These are phyloP conservation scores for Archilochus colubris DNA, from an alignment of 2,113 vertebrate genomes.

Conservation along the genomic window DNA sequence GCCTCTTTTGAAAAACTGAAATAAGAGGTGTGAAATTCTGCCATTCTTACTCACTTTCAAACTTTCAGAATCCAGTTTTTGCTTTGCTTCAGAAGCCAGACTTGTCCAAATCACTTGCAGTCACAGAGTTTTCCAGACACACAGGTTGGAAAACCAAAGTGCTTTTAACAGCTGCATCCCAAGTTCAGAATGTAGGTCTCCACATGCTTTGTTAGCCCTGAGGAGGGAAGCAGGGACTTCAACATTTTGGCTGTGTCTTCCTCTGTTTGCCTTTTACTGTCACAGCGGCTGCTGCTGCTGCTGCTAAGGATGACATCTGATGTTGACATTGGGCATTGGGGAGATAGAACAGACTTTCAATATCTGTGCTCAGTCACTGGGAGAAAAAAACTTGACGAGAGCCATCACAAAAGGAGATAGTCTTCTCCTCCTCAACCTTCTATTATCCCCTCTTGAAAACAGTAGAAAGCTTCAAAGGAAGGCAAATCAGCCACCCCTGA, in stretches of 20 bases:
- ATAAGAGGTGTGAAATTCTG: slow-evolving; percentile 51
- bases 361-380: slow-evolving; percentile 25
- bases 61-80: slow-evolving; percentile 22
- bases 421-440: not conserved
- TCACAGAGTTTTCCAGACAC: slow-evolving; percentile 65
- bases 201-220: slow-evolving; percentile 53
- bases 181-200: slow-evolving; percentile 61
- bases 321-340: slow-evolving; percentile 57
- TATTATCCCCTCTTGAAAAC: not conserved
- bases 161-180: slow-evolving; percentile 78
- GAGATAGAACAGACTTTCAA: slow-evolving; percentile 57
- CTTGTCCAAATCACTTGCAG: slow-evolving; percentile 68
- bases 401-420: not conserved
- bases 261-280: slow-evolving; percentile 70
- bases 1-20: slow-evolving; percentile 22
- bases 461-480: not conserved
- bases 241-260: slow-evolving; percentile 62
- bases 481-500: not conserved
- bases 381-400: slow-evolving; percentile 51
- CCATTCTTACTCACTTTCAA: slow-evolving; percentile 44
- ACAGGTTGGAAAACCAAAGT: slow-evolving; percentile 66
- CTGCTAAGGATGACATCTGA: slow-evolving; percentile 62
- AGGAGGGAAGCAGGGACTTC: slow-evolving; percentile 73
- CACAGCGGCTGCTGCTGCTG: slow-evolving; percentile 50
- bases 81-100: slow-evolving; percentile 38